Base-by-base conservation (phyloP, 2,797 vertebrate species). In the Hephaestus fuliginosus region DNA sequence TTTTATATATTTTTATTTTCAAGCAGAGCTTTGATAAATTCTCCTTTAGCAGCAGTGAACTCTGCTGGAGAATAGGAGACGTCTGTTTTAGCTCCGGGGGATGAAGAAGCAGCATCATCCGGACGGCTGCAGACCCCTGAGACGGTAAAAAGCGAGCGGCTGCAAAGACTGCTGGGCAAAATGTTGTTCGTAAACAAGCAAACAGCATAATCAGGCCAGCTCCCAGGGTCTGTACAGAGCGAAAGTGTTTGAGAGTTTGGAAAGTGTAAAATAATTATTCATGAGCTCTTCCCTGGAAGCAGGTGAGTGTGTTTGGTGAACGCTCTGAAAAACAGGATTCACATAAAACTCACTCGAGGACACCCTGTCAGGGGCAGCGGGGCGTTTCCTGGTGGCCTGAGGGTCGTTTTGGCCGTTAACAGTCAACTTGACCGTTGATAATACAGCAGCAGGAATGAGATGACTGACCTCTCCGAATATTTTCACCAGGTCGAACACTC, bases 151-250 rank as follows among this genome's bases (percentile, higher is more conserved):
- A 80, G 75, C 14, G 51, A 82, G 70, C 55, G 70, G 78, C 78
- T 85, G 74, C 70, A 76, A 22, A 80, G 74, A 58, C 86, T 78
- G 43, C 68, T 13, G 73, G 88, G 90, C 80, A 79, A 78, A 91
- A 88, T 60, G 84, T 70, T 78, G 82, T 60, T 81, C 48, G 36
- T 86, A 87, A 89, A 93, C 88, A 90, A 86, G 76, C 74, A 76
- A 86, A 84, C 86, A 52, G 81, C 81, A 77, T 84, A 84, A 90
- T 86, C 81, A 85, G 87, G 89, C 68, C 87, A 78, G 73, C 70
- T 90, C 89, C 78, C 79, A 66, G 79, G 75, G 67, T 74, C 78
- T 79, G 81, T 11, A 20, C 46, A 53, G 51, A 58, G 78, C 68
- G 46, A 46, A 80, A 70, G 78, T 28, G 58, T 60, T 55, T 58